Percentiles rank a stretch among this genome's conserved stretches.
Evolutionary conservation across 2,113 vertebrate genomes (phyloP).

Genomic region (Gadus chalcogrammus): DNA sequence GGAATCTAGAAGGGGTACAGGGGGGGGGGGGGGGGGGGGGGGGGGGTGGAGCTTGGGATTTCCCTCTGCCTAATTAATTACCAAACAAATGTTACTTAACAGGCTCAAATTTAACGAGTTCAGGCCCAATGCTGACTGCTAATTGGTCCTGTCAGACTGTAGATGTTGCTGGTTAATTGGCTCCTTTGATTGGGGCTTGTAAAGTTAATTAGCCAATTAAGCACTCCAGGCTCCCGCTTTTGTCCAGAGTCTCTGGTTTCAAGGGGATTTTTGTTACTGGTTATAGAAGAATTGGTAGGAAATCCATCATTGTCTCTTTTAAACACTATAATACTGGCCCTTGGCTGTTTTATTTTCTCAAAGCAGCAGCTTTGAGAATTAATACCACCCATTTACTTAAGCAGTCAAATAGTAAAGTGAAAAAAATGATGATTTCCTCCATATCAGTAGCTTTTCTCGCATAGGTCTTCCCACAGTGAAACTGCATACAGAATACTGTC

Average conservation of each 20-base stretch:
- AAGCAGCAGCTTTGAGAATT: no score
- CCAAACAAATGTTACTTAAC: constrained; percentile 34
- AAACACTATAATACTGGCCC: not conserved
- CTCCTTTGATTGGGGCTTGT: constrained; percentile 51
- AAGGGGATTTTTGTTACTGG: constrained; percentile 9
- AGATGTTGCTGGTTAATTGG: constrained; percentile 50
- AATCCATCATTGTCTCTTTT: not conserved
- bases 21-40: not conserved
- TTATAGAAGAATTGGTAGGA: not conserved
- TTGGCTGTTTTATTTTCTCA: no score
- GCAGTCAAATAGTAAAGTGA: no score
- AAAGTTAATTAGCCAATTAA: constrained; percentile 55
- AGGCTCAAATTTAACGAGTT: constrained; percentile 46
- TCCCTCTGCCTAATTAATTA: constrained; percentile 56
- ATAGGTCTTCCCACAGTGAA: no score
- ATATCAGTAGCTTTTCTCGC: no score
- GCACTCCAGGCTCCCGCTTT: constrained; percentile 26
- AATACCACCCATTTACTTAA: no score
- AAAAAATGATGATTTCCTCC: no score
- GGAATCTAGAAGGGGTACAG: no score
- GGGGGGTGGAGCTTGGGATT: not conserved
- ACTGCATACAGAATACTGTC: no score
- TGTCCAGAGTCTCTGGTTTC: constrained; percentile 10
- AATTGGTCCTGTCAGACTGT: constrained; percentile 53
- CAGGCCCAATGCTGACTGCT: constrained; percentile 37